Evolutionary conservation across 2,113 vertebrate genomes (phyloP).

Genomic region (Microtus oregoni): DNA sequence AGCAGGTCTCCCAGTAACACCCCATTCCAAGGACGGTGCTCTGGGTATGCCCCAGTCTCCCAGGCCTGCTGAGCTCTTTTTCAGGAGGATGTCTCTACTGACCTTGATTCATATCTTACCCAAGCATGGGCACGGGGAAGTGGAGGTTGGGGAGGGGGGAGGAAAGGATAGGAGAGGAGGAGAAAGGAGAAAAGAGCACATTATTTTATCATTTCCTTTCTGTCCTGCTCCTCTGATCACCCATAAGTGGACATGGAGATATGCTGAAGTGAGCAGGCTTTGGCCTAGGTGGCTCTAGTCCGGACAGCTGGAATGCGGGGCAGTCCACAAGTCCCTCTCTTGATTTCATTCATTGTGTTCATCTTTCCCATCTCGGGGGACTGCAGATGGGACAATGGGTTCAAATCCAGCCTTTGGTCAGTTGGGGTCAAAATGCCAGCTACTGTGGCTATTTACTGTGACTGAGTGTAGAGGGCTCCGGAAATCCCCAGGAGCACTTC

Average conservation of each 20-base stretch:
- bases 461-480: background rate
- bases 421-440: background rate
- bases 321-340: background rate
- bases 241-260: background rate
- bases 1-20: conserved; percentile 73
- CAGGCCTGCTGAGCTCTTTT: conserved; percentile 66
- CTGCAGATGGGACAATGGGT: conserved; percentile 9
- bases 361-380: background rate
- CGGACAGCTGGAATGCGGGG: background rate
- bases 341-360: background rate
- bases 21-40: conserved; percentile 76
- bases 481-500: background rate
- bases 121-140: background rate
- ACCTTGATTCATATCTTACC: conserved; percentile 6
- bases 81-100: conserved; percentile 55
- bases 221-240: conserved; percentile 22
- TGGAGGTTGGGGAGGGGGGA: background rate
- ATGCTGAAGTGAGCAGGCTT: background rate
- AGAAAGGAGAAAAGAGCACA: conserved; percentile 39
- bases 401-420: background rate
- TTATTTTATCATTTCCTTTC: conserved; percentile 68
- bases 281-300: background rate
- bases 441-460: background rate
- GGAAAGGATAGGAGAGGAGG: background rate
- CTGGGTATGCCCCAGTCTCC: conserved; percentile 50